Conservation (phyloP, 2,113 vertebrate species). For the Chelonoidis abingdonii region DNA sequence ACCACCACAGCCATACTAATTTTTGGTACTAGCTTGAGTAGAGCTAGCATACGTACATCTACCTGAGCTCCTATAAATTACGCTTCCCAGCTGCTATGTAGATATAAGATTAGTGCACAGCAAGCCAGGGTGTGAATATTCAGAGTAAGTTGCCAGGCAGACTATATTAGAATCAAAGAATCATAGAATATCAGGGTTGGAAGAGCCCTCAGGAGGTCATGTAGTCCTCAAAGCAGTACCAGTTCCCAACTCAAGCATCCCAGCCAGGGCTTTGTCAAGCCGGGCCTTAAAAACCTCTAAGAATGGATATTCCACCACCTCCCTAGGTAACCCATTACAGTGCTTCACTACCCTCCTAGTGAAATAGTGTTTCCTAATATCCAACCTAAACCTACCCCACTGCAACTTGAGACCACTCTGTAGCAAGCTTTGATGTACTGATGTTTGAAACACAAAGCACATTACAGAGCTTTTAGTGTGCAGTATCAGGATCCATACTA, state of each 20-base stretch:
- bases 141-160: background rate
- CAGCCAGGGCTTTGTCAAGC: no score
- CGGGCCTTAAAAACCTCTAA: no score
- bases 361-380: no score
- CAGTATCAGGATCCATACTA: background rate
- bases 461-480: background rate
- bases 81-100: background rate
- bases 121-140: background rate
- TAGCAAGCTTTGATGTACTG: background rate
- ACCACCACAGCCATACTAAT: background rate
- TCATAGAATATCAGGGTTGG: no score
- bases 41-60: background rate
- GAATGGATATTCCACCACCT: no score
- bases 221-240: no score
- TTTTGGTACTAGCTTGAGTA: background rate
- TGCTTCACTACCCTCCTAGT: no score
- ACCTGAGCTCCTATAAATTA: background rate
- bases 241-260: no score
- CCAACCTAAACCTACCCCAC: no score
- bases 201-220: no score
- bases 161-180: background rate
- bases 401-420: background rate
- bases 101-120: background rate
- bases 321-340: no score
- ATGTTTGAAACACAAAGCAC: background rate